Conservation (phyloP, 2,888 invertebrate genomes). For the Thecocarcelia acutangulata region DNA sequence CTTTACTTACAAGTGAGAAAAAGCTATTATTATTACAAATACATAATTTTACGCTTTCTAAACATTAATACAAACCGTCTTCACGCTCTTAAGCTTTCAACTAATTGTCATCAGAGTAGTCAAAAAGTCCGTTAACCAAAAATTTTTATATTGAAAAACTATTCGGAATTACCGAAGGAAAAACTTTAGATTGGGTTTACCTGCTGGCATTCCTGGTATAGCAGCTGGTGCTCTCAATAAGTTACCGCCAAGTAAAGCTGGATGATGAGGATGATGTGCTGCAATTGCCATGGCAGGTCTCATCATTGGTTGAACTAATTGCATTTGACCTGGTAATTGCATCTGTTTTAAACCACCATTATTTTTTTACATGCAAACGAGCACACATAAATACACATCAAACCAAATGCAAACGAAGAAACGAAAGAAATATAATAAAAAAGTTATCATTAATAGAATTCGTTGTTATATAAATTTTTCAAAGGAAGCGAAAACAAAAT, state of each 20-base stretch:
- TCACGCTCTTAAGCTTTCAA: no score
- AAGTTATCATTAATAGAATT: constrained; percentile 50
- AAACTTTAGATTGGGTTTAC: constrained; percentile 71
- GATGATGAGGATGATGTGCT: constrained; percentile 75
- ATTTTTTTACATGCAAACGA: constrained; percentile 14
- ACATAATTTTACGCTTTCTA: no score
- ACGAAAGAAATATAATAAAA: constrained; percentile 60
- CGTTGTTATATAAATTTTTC: neutral
- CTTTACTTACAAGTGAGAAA: no score
- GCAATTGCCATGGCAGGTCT: constrained; percentile 79
- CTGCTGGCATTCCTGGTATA: constrained; percentile 80
- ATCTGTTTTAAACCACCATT: constrained; percentile 70
- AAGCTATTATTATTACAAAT: no score
- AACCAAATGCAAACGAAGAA: constrained; percentile 67
- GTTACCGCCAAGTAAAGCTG: constrained; percentile 79
- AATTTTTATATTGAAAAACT: no score
- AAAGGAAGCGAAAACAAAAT: constrained; percentile 49
- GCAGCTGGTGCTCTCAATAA: constrained; percentile 78
- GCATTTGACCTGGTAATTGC: constrained; percentile 79
- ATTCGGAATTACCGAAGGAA: no score
- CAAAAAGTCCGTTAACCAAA: no score
- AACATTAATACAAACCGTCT: no score
- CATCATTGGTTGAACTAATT: constrained; percentile 81
- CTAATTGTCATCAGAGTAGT: no score
- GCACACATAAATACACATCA: constrained; percentile 5